phyloP scores from a whole-genome alignment of 2,113 vertebrate genomes.

The Columbina picui region DNA sequence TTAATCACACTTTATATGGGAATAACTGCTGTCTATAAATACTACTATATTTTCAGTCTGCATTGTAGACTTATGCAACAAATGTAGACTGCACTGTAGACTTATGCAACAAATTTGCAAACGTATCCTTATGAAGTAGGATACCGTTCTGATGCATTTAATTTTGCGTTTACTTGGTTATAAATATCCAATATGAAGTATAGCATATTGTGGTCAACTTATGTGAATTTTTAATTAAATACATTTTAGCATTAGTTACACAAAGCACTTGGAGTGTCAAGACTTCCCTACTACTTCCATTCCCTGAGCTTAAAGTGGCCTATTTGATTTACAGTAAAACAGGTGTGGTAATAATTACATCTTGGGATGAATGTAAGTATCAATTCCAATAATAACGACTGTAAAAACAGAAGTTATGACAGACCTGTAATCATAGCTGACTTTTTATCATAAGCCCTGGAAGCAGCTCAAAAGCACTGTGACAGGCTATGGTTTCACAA shows the following conservation, averaged over 20 bases:
- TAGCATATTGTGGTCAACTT: neutral
- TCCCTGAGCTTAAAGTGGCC: neutral
- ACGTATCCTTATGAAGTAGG: neutral
- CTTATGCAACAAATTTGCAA: neutral
- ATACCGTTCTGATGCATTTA: neutral
- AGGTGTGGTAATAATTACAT: neutral
- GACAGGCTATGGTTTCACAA: neutral
- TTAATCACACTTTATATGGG: neutral
- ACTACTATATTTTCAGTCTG: neutral
- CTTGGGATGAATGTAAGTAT: neutral
- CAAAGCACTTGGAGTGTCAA: neutral
- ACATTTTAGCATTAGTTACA: neutral
- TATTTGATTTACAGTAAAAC: neutral
- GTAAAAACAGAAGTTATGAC: neutral
- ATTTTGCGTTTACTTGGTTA: neutral
- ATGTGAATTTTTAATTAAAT: neutral
- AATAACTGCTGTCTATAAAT: neutral
- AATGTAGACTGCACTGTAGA: neutral
- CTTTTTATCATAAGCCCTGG: neutral
- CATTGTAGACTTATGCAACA: neutral
- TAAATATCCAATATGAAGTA: neutral
- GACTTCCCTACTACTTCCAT: neutral
- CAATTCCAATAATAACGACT: neutral
- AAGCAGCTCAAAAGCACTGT: neutral
- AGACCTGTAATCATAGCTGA: neutral